Base-by-base conservation (phyloP, 2,113 vertebrate species). In the Rousettus leschenaultii region DNA sequence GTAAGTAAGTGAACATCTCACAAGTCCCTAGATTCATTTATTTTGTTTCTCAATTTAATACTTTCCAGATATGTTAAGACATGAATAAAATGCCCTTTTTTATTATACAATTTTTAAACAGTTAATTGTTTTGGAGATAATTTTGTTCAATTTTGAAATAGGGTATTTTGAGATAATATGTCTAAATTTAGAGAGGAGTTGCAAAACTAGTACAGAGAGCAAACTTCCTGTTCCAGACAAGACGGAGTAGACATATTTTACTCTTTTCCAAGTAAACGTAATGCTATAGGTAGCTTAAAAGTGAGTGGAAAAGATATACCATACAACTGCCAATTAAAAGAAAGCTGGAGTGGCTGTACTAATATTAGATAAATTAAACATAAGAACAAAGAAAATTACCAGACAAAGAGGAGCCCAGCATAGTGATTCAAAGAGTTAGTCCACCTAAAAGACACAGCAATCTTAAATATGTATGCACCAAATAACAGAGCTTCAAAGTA, bases 1-100 rank as follows among this genome's bases (percentile, higher is more conserved):
- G 33, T 68, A 89, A 94, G 33, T 68, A 89, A 94, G n/a, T 35
- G 30, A 97, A 89, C 91, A 89, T 89, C 33, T 96, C 48, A 55
- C 68, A 96, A 63, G 10, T 59, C 18, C 15, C 43, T n/a, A 77
- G 68, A 61, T 89, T 95, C 55, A 90, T 94, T 95, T 14, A 86
- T 93, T 92, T 86, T 38, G 24, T 93, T 87, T 87, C n/a, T 53
- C 38, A 74, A 55, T 74, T 94, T 82, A 94, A 66, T 92, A 77
- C 30, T 93, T 79, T 86, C 24, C 48, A 68, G 43, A 63, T 92
- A 86, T 90, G 71, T 78, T 95, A 84, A 38, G 89, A 93, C 51
- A 43, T 78, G 43, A 96, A 66, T 84, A 71, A 87, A 92, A 40
- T 92, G 11, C 15, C 13, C 53, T 74, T 94, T 94, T 87, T 92